Evolutionary conservation across 2,113 vertebrate genomes (phyloP), one percentile per base, ranked within the genome.

Genomic region (Myotis davidii): DNA sequence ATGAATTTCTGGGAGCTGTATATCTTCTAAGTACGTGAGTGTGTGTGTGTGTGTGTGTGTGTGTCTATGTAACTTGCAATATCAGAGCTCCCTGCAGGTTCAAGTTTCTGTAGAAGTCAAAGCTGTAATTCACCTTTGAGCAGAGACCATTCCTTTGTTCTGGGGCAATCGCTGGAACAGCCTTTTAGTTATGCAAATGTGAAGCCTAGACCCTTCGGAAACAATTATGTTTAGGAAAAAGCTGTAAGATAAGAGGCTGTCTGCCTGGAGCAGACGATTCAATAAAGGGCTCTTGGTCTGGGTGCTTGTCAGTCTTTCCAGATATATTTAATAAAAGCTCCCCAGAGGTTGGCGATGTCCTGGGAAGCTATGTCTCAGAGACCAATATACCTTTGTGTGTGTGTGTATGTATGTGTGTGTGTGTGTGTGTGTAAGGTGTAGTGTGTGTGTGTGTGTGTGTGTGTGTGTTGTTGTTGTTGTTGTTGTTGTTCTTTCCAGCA

Each of bases 41-140:
- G 18, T 82, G 29, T 64, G 29, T 42, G 13, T 88, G n/a, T 67
- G 56, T 67, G 45, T 52, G 50, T 82, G n/a, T 72, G 23, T 74
- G 37, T 59, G 12, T 77, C 27, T 81, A 42, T 70, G 3, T n/a
- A 8, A n/a, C 3, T 65, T 67, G 2, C 72, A 64, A 42, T 91
- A 70, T 52, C 61, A 81, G 85, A 95, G 59, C 50, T 77, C 54
- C 29, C 81, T 67, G 13, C 12, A 72, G 56, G 73, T 67, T 91
- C 56, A 87, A 42, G 21, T 89, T 85, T 93, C 73, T 83, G 10
- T 54, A 42, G 54, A 91, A 77, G 79, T 92, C 85, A 92, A 92
- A 93, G 39, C 50, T 72, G 11, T 78, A 74, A 76, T 37, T 85
- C 72, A 92, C n/a, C 76, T 95, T 61, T 81, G 74, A 91, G 3